phyloP scores from a whole-genome alignment of 2,888 invertebrate species.

The Hecatera dysodea region DNA sequence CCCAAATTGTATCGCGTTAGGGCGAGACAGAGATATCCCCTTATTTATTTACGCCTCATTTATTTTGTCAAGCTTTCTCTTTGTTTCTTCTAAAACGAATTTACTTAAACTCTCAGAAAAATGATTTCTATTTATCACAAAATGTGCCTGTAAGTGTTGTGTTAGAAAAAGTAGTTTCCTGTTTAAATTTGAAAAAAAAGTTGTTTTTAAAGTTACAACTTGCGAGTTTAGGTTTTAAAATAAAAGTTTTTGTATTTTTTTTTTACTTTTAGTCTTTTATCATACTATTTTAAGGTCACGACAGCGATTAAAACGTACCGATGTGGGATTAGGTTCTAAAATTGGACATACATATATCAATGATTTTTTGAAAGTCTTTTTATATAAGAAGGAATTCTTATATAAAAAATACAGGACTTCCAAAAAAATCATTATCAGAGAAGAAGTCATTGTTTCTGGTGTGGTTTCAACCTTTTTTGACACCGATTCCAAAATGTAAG shows the following conservation, averaged over 20 bases:
- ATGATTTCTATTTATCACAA: background rate
- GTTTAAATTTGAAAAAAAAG: background rate
- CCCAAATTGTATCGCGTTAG: conserved; percentile 67
- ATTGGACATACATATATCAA: no score
- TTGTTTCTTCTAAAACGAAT: conserved; percentile 31
- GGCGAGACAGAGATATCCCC: conserved; percentile 42
- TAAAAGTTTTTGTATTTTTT: background rate
- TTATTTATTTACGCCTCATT: conserved; percentile 55
- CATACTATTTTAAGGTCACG: background rate
- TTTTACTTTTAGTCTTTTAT: background rate
- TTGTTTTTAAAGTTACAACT: conserved; percentile 27
- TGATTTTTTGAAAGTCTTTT: no score
- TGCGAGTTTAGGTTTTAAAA: background rate
- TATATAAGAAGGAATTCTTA: no score
- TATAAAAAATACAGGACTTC: no score
- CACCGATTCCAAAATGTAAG: no score
- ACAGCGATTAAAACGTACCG: background rate
- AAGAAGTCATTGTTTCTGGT: no score
- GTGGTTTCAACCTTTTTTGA: no score
- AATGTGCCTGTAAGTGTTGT: conserved; percentile 7
- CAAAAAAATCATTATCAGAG: no score
- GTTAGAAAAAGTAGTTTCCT: background rate
- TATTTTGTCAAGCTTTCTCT: conserved; percentile 14
- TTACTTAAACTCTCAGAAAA: background rate
- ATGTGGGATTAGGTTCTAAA: background rate